phyloP scores from a whole-genome alignment of 2,797 vertebrate genomes.

The Carcharodon carcharias region DNA sequence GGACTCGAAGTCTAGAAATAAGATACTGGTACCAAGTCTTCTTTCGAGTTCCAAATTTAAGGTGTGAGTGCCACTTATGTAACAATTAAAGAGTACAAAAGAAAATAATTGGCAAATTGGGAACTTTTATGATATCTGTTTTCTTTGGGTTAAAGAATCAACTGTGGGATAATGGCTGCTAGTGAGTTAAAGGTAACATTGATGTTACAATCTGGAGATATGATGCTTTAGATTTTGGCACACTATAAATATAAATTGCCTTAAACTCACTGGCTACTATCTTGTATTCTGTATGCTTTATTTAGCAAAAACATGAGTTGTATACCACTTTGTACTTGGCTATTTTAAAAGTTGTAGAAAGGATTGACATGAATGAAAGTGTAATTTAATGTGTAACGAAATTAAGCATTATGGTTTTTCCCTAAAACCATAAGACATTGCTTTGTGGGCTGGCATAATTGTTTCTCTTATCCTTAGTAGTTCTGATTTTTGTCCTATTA shows the following conservation, averaged over 20 bases:
- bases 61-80: background rate
- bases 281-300: background rate
- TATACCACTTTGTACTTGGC: background rate
- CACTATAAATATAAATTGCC: background rate
- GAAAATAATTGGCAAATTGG: background rate
- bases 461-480: background rate
- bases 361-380: background rate
- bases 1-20: background rate
- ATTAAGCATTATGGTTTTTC: background rate
- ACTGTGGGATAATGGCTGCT: background rate
- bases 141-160: background rate
- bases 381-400: background rate
- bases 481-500: background rate
- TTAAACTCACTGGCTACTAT: background rate
- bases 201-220: background rate
- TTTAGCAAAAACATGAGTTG: background rate
- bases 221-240: background rate
- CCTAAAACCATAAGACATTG: background rate
- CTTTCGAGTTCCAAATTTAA: background rate
- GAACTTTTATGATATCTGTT: background rate
- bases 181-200: background rate
- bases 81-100: background rate
- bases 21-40: background rate
- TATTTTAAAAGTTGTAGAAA: background rate
- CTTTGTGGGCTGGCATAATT: background rate